Percentiles rank a stretch among this genome's conserved stretches.
phyloP scores from a whole-genome alignment of 2,888 invertebrate species.

The Helleia helle region DNA sequence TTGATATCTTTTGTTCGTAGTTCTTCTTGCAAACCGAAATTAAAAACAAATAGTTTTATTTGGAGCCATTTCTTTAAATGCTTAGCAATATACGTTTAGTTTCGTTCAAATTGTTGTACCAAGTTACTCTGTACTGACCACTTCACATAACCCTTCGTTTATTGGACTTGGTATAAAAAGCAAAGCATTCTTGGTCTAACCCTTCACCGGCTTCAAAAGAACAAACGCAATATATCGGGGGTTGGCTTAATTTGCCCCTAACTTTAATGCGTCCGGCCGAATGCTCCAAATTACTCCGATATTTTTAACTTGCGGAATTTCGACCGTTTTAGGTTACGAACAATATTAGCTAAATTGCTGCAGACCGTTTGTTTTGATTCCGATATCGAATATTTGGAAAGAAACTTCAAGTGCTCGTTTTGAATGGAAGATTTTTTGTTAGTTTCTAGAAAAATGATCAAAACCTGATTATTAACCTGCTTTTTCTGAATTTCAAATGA shows the following conservation, averaged over 20 bases:
- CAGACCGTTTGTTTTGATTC: constrained; percentile 14
- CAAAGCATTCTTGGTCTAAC: constrained; percentile 75
- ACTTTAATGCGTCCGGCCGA: constrained; percentile 61
- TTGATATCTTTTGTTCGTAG: neutral
- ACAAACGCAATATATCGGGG: constrained; percentile 73
- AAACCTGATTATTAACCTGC: too few relatives aligned
- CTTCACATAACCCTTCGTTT: constrained; percentile 27
- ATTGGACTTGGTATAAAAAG: constrained; percentile 67
- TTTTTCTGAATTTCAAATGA: too few relatives aligned
- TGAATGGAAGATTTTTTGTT: too few relatives aligned
- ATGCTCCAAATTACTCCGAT: constrained; percentile 71
- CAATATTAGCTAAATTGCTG: constrained; percentile 49
- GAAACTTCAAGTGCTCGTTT: neutral
- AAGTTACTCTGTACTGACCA: constrained; percentile 1
- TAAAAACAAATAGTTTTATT: neutral
- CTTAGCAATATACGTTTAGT: too few relatives aligned
- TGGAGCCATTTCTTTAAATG: too few relatives aligned
- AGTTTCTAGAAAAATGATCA: too few relatives aligned
- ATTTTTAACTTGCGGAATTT: constrained; percentile 70
- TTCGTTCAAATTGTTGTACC: constrained; percentile 1
- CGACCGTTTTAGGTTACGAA: constrained; percentile 60
- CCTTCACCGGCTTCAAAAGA: constrained; percentile 72
- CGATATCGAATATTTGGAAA: neutral
- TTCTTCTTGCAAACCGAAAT: neutral
- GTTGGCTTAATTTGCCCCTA: constrained; percentile 67